Conservation (phyloP, 2,888 invertebrate genomes). For the Caenorhabditis macrosperma region DNA sequence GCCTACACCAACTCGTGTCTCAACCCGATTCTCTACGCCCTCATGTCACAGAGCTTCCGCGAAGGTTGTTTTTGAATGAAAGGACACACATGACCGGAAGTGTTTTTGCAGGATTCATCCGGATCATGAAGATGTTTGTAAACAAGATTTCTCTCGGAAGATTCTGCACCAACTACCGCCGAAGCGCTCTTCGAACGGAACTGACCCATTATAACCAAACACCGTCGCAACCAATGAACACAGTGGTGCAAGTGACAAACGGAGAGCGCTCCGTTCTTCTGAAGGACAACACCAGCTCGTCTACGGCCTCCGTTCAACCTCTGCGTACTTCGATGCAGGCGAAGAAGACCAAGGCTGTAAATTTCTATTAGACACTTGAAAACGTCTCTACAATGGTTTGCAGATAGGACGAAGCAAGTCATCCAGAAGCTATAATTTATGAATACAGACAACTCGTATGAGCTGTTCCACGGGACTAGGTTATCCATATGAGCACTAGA, state of each 20-base stretch:
- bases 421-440: constrained; percentile 53
- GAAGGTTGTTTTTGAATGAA: constrained; percentile 83
- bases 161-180: constrained; percentile 49
- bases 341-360: constrained; percentile 38
- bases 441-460: constrained; percentile 47
- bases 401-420: constrained; percentile 59
- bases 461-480: constrained; percentile 8
- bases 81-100: background rate
- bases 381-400: constrained; percentile 33
- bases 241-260: constrained; percentile 39
- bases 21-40: constrained; percentile 94
- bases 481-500: constrained; percentile 1
- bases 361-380: background rate
- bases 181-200: constrained; percentile 51
- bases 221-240: constrained; percentile 25
- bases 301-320: constrained; percentile 28
- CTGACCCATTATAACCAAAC: constrained; percentile 55
- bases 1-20: constrained; percentile 96
- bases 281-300: constrained; percentile 13
- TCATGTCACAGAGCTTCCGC: constrained; percentile 93
- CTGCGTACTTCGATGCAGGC: constrained; percentile 48
- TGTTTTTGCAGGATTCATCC: constrained; percentile 61
- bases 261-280: constrained; percentile 36
- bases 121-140: constrained; percentile 58
- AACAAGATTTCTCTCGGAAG: constrained; percentile 58